Evolutionary conservation across 2,113 vertebrate species (phyloP).

Genomic region (Pomatostomus ruficeps): DNA sequence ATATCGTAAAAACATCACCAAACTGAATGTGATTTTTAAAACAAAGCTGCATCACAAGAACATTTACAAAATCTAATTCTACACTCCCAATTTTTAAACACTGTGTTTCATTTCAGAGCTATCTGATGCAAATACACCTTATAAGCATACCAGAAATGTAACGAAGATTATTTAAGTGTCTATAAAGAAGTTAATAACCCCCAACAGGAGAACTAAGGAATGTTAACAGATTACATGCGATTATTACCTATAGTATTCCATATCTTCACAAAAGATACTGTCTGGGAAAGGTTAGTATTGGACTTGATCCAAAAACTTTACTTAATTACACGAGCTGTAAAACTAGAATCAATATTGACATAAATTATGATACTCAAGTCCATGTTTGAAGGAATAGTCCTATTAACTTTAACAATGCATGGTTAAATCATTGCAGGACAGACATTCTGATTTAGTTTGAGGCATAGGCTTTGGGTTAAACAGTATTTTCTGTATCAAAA

Average conservation of each 20-base stretch:
- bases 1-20: background rate
- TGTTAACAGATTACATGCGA: background rate
- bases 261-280: background rate
- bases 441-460: background rate
- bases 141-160: background rate
- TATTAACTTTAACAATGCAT: background rate
- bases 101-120: background rate
- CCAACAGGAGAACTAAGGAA: background rate
- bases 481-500: background rate
- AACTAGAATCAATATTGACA: background rate
- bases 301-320: background rate
- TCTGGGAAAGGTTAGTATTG: background rate
- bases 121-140: background rate
- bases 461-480: background rate
- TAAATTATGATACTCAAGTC: background rate
- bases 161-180: background rate
- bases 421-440: background rate
- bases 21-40: background rate
- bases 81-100: background rate
- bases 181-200: background rate
- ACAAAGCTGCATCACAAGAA: background rate
- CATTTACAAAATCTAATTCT: background rate
- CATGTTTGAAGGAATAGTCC: background rate
- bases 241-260: background rate
- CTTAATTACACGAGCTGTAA: background rate